Conservation (phyloP, 2,888 invertebrate genomes). For the Harpalus rubripes region DNA sequence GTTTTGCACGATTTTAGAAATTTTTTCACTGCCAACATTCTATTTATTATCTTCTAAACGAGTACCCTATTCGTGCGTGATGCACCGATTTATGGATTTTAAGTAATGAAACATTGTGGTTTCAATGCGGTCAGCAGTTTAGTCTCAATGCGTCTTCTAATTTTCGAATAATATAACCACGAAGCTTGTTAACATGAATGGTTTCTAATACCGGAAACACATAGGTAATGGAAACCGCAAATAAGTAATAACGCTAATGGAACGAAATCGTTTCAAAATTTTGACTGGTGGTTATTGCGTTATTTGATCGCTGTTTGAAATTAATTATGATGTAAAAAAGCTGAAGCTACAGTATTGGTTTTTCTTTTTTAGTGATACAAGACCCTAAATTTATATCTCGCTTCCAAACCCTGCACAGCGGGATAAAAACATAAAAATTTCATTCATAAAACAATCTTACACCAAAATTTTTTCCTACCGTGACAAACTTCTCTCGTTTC, state of each 20-base stretch:
- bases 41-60: too few species aligned
- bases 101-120: conserved; percentile 20
- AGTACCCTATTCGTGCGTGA: background rate
- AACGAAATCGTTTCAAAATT: background rate
- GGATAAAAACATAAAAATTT: conserved; percentile 52
- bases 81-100: background rate
- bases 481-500: conserved; percentile 36
- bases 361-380: conserved; percentile 44
- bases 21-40: too few species aligned
- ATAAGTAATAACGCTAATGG: background rate
- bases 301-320: conserved; percentile 13
- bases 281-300: background rate
- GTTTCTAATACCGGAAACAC: conserved; percentile 18
- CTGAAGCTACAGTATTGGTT: conserved; percentile 15
- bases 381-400: conserved; percentile 38
- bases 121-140: conserved; percentile 10
- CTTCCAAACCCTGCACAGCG: conserved; percentile 12
- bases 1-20: too few species aligned
- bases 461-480: conserved; percentile 28
- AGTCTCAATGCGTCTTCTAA: conserved; percentile 23
- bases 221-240: background rate
- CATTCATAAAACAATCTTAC: conserved; percentile 52
- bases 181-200: conserved; percentile 5
- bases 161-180: conserved; percentile 25
- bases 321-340: conserved; percentile 24